A percentile compares a stretch with the other conserved stretches of the same genome.
Conservation (phyloP, 2,797 vertebrate genomes). For the Danionella dracula region DNA sequence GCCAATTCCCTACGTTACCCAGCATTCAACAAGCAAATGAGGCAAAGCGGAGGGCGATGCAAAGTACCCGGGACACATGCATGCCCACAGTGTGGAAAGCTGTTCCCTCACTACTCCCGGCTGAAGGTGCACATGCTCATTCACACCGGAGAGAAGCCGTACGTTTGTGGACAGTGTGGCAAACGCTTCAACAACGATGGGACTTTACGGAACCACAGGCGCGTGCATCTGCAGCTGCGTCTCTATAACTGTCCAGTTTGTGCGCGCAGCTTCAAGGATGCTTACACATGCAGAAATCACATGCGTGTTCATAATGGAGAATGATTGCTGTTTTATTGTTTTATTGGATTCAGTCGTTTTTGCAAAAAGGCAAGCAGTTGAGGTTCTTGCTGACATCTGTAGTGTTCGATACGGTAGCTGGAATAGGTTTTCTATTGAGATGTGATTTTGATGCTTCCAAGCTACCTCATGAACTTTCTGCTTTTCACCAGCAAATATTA, state of each 20-base stretch:
- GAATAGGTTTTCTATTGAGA: no score
- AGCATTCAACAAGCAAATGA: background rate
- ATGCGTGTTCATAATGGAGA: no score
- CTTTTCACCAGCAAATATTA: no score
- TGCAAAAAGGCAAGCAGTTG: no score
- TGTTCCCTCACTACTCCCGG: constrained; percentile 40
- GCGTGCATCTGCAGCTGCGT: constrained; percentile 43
- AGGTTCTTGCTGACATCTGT: no score
- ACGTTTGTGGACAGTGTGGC: constrained; percentile 39
- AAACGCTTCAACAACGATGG: constrained; percentile 50
- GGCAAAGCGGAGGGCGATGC: background rate
- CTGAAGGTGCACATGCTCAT: constrained; percentile 48
- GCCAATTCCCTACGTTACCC: background rate
- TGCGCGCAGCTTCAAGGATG: constrained; percentile 46
- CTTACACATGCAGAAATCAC: constrained; percentile 48
- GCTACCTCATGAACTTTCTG: no score
- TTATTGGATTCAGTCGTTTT: no score
- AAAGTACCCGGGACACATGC: constrained; percentile 7
- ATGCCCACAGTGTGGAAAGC: constrained; percentile 45
- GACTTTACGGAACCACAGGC: constrained; percentile 46
- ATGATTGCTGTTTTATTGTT: no score
- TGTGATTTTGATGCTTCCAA: no score
- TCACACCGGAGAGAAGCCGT: constrained; percentile 49
- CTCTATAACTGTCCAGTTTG: constrained; percentile 42
- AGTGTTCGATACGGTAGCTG: no score